A percentile compares a stretch with the other conserved stretches of the same genome.
Conservation (phyloP, 2,888 invertebrate genomes). For the Rhingia rostrata region DNA sequence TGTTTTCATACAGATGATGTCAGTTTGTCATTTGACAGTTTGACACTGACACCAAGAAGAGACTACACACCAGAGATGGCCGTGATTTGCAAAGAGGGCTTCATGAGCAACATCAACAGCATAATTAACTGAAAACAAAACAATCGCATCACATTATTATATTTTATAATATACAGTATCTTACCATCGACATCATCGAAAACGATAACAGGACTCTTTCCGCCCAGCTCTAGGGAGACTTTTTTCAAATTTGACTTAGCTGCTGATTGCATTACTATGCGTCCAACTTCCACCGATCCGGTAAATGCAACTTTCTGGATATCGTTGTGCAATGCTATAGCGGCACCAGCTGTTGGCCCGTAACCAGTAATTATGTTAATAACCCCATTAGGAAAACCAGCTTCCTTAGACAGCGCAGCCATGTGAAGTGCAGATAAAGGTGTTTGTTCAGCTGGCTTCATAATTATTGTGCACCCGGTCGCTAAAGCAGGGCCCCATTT, state of each 20-base stretch:
- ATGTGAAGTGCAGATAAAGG: conserved; percentile 90
- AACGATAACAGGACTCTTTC: conserved; percentile 93
- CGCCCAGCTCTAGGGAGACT: conserved; percentile 93
- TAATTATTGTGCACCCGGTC: conserved; percentile 88
- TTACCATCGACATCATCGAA: conserved; percentile 91
- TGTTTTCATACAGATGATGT: no score
- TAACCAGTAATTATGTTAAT: conserved; percentile 89
- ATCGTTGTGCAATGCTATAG: conserved; percentile 87
- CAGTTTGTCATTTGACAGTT: no score
- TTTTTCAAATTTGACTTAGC: conserved; percentile 91
- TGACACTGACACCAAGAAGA: no score
- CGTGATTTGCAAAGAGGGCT: conserved; percentile 89
- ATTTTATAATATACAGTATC: neutral
- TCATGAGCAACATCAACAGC: conserved; percentile 87
- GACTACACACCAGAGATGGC: no score
- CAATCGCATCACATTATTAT: neutral
- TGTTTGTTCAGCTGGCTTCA: conserved; percentile 94
- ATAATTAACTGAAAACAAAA: conserved; percentile 84
- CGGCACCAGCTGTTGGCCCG: conserved; percentile 90
- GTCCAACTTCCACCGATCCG: conserved; percentile 87
- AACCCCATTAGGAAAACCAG: conserved; percentile 91
- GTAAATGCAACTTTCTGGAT: conserved; percentile 92
- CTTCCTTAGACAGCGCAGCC: conserved; percentile 89
- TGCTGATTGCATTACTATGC: conserved; percentile 85
- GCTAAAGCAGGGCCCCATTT: conserved; percentile 88